Evolutionary conservation across 30 jellyfish, hydroid and myxozoan genomes (phyloP).

Genomic region (Hydractinia echinata): DNA sequence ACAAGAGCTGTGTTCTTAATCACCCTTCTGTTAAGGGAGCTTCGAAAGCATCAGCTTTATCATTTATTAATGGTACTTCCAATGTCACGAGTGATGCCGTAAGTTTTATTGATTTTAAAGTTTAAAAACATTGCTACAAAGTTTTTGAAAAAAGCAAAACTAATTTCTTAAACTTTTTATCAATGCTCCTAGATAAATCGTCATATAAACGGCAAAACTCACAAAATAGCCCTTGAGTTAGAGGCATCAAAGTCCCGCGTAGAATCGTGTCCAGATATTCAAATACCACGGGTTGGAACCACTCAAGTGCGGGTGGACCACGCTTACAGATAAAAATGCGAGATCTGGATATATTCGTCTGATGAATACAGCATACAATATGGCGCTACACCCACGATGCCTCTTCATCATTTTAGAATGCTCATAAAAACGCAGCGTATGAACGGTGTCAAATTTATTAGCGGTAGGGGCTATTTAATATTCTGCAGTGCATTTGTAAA

Average conservation of each 20-base stretch:
- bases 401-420: slow-evolving; percentile 24
- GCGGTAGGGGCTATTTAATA: too few species aligned
- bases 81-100: slow-evolving; percentile 36
- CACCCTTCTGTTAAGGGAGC: slow-evolving; percentile 26
- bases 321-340: neutral
- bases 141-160: too few species aligned
- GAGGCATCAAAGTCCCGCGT: neutral
- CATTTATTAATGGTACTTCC: slow-evolving; percentile 39
- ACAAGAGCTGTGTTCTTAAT: neutral
- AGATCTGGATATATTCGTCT: slow-evolving; percentile 10
- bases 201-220: neutral
- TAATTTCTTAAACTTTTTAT: too few species aligned
- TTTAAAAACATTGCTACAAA: neutral
- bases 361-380: slow-evolving; percentile 21
- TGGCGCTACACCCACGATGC: slow-evolving; percentile 46
- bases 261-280: neutral
- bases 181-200: neutral
- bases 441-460: slow-evolving; percentile 35
- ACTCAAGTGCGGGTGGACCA: slow-evolving; percentile 33
- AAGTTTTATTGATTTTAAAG: neutral
- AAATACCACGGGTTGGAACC: neutral
- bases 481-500: neutral
- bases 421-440: slow-evolving; percentile 23
- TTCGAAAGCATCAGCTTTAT: slow-evolving; percentile 27
- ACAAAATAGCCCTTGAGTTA: neutral